Base-by-base conservation (phyloP, 2,113 vertebrate species). In the Limnothrissa miodon region DNA sequence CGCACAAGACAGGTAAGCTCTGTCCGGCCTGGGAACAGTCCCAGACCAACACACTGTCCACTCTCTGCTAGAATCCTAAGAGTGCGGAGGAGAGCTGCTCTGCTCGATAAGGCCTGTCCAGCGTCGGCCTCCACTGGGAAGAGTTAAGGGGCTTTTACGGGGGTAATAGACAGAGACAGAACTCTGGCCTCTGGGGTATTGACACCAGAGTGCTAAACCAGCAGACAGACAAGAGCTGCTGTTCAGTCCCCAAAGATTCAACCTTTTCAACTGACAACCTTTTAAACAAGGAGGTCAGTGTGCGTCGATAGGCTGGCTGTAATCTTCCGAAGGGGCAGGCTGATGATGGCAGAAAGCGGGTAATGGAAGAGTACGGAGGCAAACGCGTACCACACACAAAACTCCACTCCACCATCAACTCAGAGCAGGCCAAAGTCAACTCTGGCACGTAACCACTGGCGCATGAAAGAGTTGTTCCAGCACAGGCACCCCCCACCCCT, bases 381-480 rank as follows among this genome's bases (percentile, higher is more conserved):
- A n/a, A n/a, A 70, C 62, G 15, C 62, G 36, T 29, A 33, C 62
- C 62, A 70, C 62, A 70, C 80, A 83, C 78, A 83, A 44, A 21
- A 48, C 79, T 80, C 25, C 45, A 62, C 80, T n/a, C n/a, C n/a
- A n/a, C n/a, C n/a, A 78, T 78, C 80, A 33, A 42, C 39, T 70
- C 39, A 79, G 83, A 85, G 79, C 36, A 66, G 82, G 80, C 83
- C 85, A 80, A 82, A 88, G 86, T 87, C 83, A 81, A 86, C 90
- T 86, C 59, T 83, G 85, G 88, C 85, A 90, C 88, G 83, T 84
- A 87, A 59, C 85, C 90, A 87, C 9, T 90, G 88, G 83, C 91
- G 85, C 89, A 85, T 88, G 87, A 89, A 80, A 87, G 81, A 86
- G 89, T 91, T 92, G 88, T 92, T 92, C 86, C 53, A 92, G 78